Evolutionary conservation across 1,140 invertebrate species (phyloP).

Genomic region (Gerris buenoi): DNA sequence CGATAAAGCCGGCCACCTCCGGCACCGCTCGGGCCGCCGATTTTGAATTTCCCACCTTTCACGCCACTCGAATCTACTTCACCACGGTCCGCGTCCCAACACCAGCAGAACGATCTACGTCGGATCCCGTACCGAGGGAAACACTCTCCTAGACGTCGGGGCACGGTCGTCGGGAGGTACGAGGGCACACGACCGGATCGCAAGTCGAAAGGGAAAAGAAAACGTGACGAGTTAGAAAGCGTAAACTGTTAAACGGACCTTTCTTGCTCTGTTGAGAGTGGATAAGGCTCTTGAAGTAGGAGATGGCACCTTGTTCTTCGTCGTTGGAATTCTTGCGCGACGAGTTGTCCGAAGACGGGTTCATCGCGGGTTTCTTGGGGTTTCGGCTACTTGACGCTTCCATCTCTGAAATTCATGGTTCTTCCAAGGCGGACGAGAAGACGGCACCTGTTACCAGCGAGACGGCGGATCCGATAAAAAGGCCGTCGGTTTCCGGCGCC

Average conservation of each 20-base stretch:
- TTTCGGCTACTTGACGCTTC: not conserved
- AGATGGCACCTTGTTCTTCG: not conserved
- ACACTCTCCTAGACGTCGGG: not conserved
- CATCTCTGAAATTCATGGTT: not conserved
- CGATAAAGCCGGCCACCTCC: not conserved
- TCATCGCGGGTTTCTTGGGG: not conserved
- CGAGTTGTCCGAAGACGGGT: not conserved
- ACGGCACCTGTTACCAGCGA: too few relatives aligned
- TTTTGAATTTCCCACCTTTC: not conserved
- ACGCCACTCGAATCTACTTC: not conserved
- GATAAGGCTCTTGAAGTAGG: not conserved
- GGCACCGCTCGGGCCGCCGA: not conserved
- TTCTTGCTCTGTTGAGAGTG: not conserved
- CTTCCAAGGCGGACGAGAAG: too few relatives aligned
- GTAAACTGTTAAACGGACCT: not conserved
- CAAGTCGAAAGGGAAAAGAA: not conserved
- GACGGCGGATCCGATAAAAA: too few relatives aligned
- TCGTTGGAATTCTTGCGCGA: not conserved
- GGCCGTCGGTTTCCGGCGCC: too few relatives aligned
- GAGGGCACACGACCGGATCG: not conserved
- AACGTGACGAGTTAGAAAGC: not conserved
- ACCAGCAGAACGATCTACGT: not conserved
- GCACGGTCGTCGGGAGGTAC: not conserved
- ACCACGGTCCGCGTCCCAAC: too few relatives aligned
- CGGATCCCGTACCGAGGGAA: not conserved